Evolutionary conservation across 2,113 vertebrate genomes (phyloP).

Genomic region (Romanogobio albipinnatus): DNA sequence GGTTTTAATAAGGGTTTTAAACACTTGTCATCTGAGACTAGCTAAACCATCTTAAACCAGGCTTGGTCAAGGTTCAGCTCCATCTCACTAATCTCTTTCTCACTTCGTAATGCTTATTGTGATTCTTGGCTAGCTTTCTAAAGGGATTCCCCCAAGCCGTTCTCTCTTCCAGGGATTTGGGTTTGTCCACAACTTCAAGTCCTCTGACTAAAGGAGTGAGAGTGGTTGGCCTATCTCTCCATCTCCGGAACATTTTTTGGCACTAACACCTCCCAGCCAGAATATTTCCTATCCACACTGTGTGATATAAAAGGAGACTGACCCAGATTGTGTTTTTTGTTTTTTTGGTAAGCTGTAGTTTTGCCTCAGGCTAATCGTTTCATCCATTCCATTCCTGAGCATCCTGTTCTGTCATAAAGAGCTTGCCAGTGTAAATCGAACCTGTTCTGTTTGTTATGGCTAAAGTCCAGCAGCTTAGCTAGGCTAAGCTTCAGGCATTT

Average conservation of each 20-base stretch:
- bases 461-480: conserved; percentile 4
- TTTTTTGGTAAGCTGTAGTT: conserved; percentile 24
- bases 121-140: background rate
- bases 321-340: background rate
- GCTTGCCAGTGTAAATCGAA: conserved; percentile 5
- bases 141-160: background rate
- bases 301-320: background rate
- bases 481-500: background rate
- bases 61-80: background rate
- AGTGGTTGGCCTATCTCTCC: background rate
- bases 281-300: background rate
- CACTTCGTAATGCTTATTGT: background rate
- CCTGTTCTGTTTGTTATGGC: conserved; percentile 6
- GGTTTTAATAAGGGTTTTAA: background rate
- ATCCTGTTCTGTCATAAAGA: conserved; percentile 19
- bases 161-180: background rate
- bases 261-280: conserved; percentile 8
- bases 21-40: background rate
- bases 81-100: background rate
- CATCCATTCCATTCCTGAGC: conserved; percentile 23
- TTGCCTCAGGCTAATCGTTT: conserved; percentile 6
- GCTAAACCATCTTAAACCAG: background rate
- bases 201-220: background rate
- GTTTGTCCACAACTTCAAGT: background rate
- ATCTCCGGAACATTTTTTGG: background rate